Base-by-base conservation (phyloP, 2,797 vertebrate species). In the Iguana delicatissima region DNA sequence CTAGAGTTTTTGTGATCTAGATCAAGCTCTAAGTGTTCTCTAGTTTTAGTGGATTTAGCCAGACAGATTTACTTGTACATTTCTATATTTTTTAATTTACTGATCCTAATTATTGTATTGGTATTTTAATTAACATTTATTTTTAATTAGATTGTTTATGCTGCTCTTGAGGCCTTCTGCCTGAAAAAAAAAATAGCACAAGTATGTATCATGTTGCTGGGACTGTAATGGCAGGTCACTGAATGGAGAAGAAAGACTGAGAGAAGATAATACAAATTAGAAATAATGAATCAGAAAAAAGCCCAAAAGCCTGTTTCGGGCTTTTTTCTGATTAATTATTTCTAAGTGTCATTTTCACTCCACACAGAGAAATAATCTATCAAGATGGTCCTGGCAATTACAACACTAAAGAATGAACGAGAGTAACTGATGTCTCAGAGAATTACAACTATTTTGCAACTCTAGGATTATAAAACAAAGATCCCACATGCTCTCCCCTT, bases 341-440 rank as follows among this genome's bases (percentile, higher is more conserved):
- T n/a, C n/a, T 42, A 42, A 42, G 42, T 42, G 42, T 64, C 62
- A 8, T 18, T 42, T 85, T 16, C 6, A 22, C 32, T 12, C 77
- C 10, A 57, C 26, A 42, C 42, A 26, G n/a, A 62, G 42, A 83
- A 82, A 74, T 83, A 62, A 76, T 50, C 42, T 79, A 90, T 86
- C 18, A 86, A 77, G 59, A 87, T 79, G 62, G 50, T 55, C 24
- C 38, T 77, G 52, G 26, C 79, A 50, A 57, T 57, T 84, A 64
- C 26, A 79, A 67, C 18, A 77, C 46, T 77, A 57, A 62, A 55
- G 62, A 84, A 84, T 26, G 59, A 79, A 55, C 38, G n/a, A 64
- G 24, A 38, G 55, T 82, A 90, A 74, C 84, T 85, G 76, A 52
- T 52, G 57, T 32, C 6, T 76, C 8, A 32, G 18, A 35, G 57